Evolutionary conservation across 2,797 vertebrate genomes (phyloP), one percentile per base, ranked within the genome.

Genomic region (Pempheris klunzingeri): DNA sequence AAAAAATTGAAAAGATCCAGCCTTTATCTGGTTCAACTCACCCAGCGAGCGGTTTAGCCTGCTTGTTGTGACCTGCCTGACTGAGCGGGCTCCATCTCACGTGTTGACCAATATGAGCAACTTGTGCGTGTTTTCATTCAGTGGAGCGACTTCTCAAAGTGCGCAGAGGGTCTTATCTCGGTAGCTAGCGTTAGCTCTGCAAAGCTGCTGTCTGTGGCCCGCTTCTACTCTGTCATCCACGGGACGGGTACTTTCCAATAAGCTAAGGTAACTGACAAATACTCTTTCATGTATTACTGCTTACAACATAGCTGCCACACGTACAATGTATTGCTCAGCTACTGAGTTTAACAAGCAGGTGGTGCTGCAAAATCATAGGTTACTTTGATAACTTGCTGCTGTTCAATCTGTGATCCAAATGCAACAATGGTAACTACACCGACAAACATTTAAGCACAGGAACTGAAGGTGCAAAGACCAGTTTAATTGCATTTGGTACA

Each of bases 101-200:
- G 26, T 17, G 17, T 2, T 15, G 30, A 28, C 11, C 82, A 82
- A 22, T 15, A 91, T 92, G 91, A 77, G 18, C 72, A 13, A 8
- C 32, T 46, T 22, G 66, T 39, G 79, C 47, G 44, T 32, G 71
- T 81, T 61, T 59, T 57, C 49, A 32, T 62, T 14, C 62, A n/a
- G 58, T 5, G 62, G 54, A 73, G 52, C 28, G 62, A 82, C 61
- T 71, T 64, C 28, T 24, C 64, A 43, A 84, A 89, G 83, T 80
- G 84, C 87, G 81, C 85, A 72, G 57, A 80, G 72, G 70, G 24
- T 80, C 24, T 79, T 10, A 7, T 67, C 60, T 71, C 74, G 66
- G 71, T 90, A 90, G 88, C 80, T 85, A 71, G 60, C 84, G 81
- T 39, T 89, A 84, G 91, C 90, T 24, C 65, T 34, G 50, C 76